Evolutionary conservation across 1,140 invertebrate species (phyloP).

Genomic region (Riptortus pedestris): DNA sequence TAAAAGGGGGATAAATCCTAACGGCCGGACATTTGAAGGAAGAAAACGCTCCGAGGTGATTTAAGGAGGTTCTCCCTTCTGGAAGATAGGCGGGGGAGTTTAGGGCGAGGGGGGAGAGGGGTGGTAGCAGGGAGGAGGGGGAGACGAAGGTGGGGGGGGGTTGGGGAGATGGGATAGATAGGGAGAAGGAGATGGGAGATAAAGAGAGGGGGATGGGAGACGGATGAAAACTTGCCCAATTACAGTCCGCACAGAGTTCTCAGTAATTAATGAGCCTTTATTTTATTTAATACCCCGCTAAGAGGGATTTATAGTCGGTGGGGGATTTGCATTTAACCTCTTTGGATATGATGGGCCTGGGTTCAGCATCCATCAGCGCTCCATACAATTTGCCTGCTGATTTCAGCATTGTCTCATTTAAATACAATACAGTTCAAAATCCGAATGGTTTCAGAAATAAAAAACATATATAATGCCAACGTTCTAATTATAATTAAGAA

Average conservation of each 20-base stretch:
- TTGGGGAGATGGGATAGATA: neutral
- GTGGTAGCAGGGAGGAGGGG: neutral
- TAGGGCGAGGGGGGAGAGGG: too few species aligned
- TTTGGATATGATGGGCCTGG: too few species aligned
- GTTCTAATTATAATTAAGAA: too few species aligned
- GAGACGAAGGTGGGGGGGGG: neutral
- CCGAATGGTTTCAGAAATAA: too few species aligned
- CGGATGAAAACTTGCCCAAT: neutral
- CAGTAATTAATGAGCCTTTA: neutral
- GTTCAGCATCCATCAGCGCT: too few species aligned
- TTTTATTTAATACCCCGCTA: neutral
- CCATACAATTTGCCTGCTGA: too few species aligned
- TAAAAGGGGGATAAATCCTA: too few species aligned
- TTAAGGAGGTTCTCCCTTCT: neutral
- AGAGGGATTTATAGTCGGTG: neutral
- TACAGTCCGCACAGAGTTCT: neutral
- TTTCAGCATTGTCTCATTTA: too few species aligned
- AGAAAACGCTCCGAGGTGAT: neutral
- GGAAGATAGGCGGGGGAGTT: neutral
- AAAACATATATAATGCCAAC: too few species aligned
- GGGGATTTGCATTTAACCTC: neutral
- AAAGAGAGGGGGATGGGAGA: neutral
- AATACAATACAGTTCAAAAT: too few species aligned
- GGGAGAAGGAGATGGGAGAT: neutral
- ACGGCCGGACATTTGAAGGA: neutral